Evolutionary conservation across 2,797 vertebrate species (phyloP), one percentile per base, ranked within the genome.

Genomic region (Sebastes taczanowskii): DNA sequence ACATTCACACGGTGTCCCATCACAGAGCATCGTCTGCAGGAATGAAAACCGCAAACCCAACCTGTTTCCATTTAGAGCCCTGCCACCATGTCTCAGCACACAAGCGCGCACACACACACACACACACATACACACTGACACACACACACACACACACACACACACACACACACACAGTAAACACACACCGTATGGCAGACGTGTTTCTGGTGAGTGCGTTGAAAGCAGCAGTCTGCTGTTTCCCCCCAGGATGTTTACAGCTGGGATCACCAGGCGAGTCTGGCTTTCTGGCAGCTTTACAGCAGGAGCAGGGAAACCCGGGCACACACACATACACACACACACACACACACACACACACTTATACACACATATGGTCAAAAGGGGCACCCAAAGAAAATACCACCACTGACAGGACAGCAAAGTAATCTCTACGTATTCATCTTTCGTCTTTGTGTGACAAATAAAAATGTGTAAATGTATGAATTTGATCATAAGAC

Each of bases 41-140:
- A 92, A 92, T 88, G 68, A 82, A 92, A 92, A 86, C 88, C 94
- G 9, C 93, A 91, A 85, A 93, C 88, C 42, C 86, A 88, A 86
- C 88, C 91, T 95, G 94, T 91, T 95, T 95, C 92, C 92, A 94
- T 93, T 95, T 94, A 94, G 58, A 82, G 89, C 82, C 66, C 85
- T 70, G 84, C 86, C 86, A 86, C 79, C 75, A 74, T 46, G 69
- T 83, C n/a, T 16, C 81, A 76, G 58, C 80, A 76, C 72, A 55
- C 66, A 29, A 16, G 52, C 75, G 49, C 77, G 38, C 73, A 58
- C 58, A 58, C 14, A 29, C 27, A 58, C 58, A 58, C 14, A 29
- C 27, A 56, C 52, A 42, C 4, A 63, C 32, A 46, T 2, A 55
- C 3, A 56, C 80, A 74, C 71, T 6, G 5, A 29, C 27, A 27